Evolutionary conservation across 2,113 vertebrate genomes (phyloP).

Genomic region (Phrynosoma blainvillii): DNA sequence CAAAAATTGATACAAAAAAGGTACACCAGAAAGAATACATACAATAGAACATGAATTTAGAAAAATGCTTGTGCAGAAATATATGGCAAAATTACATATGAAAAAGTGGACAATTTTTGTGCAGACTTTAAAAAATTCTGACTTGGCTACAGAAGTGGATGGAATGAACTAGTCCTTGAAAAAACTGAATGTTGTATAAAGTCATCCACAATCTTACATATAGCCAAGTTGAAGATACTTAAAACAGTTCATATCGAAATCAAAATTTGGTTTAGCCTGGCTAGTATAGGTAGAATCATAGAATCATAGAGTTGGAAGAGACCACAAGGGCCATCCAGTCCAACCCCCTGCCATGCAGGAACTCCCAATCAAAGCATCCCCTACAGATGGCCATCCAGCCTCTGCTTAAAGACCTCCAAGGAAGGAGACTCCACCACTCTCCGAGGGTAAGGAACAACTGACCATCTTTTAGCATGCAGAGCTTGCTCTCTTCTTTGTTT

Average conservation of each 20-base stretch:
- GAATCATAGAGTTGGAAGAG: too few relatives aligned
- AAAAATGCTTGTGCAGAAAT: not conserved
- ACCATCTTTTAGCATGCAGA: too few relatives aligned
- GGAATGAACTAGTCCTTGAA: not conserved
- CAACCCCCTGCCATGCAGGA: too few relatives aligned
- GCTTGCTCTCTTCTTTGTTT: too few relatives aligned
- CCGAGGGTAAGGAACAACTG: fast-evolving
- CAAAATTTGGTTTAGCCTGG: not conserved
- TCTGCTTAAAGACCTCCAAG: too few relatives aligned
- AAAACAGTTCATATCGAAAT: not conserved
- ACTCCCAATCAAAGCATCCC: too few relatives aligned
- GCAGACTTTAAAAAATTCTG: not conserved
- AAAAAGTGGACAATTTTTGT: not conserved
- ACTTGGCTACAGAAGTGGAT: not conserved
- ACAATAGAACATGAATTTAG: not conserved
- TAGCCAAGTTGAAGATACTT: too few relatives aligned
- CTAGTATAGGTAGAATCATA: fast-evolving
- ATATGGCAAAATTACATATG: not conserved
- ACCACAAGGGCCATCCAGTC: too few relatives aligned
- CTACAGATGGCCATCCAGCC: too few relatives aligned
- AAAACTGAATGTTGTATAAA: not conserved
- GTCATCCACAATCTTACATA: not conserved
- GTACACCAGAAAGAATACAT: not conserved
- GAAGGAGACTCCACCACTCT: too few relatives aligned
- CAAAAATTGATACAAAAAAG: not conserved